phyloP scores from a whole-genome alignment of 2,113 vertebrate genomes.

The Astatotilapia flaviijosephi region DNA sequence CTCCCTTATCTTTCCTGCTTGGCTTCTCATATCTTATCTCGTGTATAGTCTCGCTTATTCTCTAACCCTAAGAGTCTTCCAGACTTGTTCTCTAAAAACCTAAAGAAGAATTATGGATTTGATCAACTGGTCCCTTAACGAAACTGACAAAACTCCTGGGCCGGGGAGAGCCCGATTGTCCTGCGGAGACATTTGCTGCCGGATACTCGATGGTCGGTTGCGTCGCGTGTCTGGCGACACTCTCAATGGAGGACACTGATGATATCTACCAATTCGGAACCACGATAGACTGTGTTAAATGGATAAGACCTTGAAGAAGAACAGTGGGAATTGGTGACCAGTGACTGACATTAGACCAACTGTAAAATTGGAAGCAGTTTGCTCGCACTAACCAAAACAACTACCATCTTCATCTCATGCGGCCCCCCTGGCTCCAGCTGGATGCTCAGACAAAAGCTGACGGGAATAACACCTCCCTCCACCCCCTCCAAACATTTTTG shows the following conservation, averaged over 20 bases:
- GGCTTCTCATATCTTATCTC: neutral
- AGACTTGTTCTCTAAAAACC: neutral
- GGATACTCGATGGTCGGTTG: neutral
- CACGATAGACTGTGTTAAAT: neutral
- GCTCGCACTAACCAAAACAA: neutral
- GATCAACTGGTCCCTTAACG: neutral
- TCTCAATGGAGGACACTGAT: neutral
- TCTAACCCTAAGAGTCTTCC: neutral
- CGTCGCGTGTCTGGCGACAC: accelerated
- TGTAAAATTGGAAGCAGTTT: neutral
- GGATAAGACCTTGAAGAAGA: neutral
- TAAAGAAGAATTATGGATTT: neutral
- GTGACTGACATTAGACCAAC: neutral
- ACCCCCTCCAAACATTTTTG: neutral
- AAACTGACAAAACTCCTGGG: neutral
- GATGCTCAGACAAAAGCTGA: neutral
- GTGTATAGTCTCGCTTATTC: neutral
- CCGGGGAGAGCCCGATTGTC: accelerated
- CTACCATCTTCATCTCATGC: neutral
- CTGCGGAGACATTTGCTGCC: accelerated
- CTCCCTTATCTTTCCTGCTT: neutral
- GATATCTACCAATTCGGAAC: accelerated
- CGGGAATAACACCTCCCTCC: neutral
- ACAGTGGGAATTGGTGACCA: neutral
- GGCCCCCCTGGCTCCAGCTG: accelerated